Evolutionary conservation across 2,113 vertebrate genomes (phyloP).

Genomic region (Gallinago jamesoni): DNA sequence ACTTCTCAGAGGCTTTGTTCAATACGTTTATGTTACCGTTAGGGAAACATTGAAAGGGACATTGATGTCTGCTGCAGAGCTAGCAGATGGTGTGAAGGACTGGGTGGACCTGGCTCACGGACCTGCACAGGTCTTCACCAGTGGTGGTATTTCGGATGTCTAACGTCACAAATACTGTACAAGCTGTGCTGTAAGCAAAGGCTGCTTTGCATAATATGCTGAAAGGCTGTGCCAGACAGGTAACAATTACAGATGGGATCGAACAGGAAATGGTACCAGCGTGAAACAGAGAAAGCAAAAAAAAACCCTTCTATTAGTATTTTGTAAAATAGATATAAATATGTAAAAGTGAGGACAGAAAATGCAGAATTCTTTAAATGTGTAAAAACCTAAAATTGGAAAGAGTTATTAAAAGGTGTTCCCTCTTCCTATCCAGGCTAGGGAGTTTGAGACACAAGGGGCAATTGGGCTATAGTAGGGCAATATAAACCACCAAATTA

Average conservation of each 20-base stretch:
- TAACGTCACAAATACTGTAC: neutral
- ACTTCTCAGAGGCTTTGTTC: neutral
- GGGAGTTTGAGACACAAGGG: neutral
- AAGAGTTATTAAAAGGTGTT: neutral
- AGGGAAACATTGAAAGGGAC: neutral
- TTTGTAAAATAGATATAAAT: neutral
- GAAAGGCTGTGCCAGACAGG: neutral
- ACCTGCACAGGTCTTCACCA: neutral
- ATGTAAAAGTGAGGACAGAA: neutral
- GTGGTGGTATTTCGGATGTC: neutral
- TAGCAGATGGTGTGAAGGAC: neutral
- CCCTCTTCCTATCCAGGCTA: neutral
- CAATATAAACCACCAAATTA: neutral
- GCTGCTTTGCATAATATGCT: neutral
- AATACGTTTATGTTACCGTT: neutral
- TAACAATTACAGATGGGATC: neutral
- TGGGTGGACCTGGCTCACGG: neutral
- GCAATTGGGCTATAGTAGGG: neutral
- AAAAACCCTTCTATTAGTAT: neutral
- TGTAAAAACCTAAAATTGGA: neutral
- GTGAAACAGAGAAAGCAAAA: neutral
- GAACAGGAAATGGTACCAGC: neutral
- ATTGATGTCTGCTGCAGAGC: accelerated
- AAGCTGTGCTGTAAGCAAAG: neutral
- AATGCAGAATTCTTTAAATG: neutral